phyloP scores from a whole-genome alignment of 2,888 invertebrate genomes.

The Halictus quadricinctus region DNA sequence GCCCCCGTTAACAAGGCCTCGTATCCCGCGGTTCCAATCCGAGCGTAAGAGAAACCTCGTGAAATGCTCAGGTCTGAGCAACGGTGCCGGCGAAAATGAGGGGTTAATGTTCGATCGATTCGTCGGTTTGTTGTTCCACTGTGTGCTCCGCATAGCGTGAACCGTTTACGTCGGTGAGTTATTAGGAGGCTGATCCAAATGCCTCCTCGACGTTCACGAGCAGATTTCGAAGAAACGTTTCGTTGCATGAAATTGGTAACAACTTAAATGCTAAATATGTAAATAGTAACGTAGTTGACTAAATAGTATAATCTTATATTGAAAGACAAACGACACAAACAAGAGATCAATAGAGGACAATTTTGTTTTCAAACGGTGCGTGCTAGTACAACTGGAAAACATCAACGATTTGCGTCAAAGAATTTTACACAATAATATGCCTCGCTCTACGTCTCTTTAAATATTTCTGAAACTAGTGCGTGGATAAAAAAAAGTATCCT shows the following conservation, averaged over 20 bases:
- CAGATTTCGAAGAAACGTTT: background rate
- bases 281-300: background rate
- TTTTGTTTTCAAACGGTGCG: no score
- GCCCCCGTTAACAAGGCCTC: slow-evolving; percentile 45
- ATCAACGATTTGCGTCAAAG: no score
- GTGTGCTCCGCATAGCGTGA: background rate
- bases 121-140: background rate
- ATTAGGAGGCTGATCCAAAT: background rate
- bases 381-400: no score
- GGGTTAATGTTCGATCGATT: slow-evolving; percentile 18
- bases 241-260: no score
- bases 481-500: no score
- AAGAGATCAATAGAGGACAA: no score
- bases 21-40: slow-evolving; percentile 24
- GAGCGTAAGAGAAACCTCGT: slow-evolving; percentile 6
- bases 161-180: background rate
- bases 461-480: no score
- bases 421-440: no score
- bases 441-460: no score
- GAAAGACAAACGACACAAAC: no score
- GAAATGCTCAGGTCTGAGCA: background rate
- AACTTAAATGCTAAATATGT: background rate
- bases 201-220: background rate
- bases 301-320: no score
- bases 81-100: background rate